Evolutionary conservation across 2,113 vertebrate species (phyloP).

Genomic region (Sander vitreus): DNA sequence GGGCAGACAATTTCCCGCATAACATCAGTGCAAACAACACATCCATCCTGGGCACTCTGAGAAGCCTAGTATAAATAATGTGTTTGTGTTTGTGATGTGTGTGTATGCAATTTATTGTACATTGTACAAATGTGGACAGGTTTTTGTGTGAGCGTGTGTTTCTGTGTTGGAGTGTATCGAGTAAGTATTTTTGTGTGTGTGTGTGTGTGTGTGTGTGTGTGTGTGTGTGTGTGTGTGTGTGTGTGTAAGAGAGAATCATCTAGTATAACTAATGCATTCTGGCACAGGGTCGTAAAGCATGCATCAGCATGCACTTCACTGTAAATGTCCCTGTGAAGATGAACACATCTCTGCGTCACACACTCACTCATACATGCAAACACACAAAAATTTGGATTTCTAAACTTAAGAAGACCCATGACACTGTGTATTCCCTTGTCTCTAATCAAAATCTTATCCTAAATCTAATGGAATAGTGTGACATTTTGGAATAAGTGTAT

Average conservation of each 20-base stretch:
- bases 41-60: conserved; percentile 54
- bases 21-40: conserved; percentile 59
- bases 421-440: background rate
- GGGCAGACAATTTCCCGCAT: conserved; percentile 52
- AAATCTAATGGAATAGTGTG: background rate
- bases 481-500: too few species aligned
- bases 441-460: background rate
- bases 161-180: conserved; percentile 7
- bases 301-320: conserved; percentile 66
- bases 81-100: conserved; percentile 6
- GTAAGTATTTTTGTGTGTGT: conserved; percentile 2
- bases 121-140: too few species aligned
- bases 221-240: background rate
- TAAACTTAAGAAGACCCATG: background rate
- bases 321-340: conserved; percentile 30
- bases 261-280: conserved; percentile 57
- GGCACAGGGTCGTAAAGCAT: conserved; percentile 38
- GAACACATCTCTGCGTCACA: conserved; percentile 11
- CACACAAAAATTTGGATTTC: background rate
- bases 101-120: background rate
- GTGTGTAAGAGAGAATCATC: conserved; percentile 6
- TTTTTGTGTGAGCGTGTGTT: background rate
- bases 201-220: background rate
- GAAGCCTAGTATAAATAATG: conserved; percentile 49
- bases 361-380: background rate